A percentile compares a stretch with the other conserved stretches of the same genome.
Evolutionary conservation across 2,888 invertebrate species (phyloP).

Genomic region (Laspeyria flexula): DNA sequence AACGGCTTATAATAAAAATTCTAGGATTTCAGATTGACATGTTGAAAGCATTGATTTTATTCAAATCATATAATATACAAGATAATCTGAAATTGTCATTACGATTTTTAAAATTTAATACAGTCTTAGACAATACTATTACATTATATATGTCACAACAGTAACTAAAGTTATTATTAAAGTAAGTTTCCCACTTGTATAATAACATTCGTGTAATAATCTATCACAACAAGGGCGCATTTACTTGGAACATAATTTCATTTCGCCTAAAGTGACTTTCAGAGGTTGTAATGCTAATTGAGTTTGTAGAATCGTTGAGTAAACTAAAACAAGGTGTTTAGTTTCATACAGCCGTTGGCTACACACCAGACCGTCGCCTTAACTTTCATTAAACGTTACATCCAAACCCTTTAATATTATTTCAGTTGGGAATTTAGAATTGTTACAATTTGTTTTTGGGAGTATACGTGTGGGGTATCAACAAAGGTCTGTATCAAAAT

Average conservation of each 20-base stretch:
- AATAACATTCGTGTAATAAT: not conserved
- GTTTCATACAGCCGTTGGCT: conserved; percentile 66
- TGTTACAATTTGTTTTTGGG: conserved; percentile 37
- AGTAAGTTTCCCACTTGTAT: too few species aligned
- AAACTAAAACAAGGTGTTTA: conserved; percentile 71
- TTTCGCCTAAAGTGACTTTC: conserved; percentile 61
- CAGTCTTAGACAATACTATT: too few species aligned
- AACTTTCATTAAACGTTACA: conserved; percentile 61
- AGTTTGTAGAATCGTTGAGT: conserved; percentile 70
- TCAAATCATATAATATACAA: too few species aligned
- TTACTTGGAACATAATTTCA: conserved; percentile 51
- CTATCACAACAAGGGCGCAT: conserved; percentile 29
- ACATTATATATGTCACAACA: too few species aligned
- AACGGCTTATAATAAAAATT: too few species aligned
- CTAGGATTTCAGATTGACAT: too few species aligned
- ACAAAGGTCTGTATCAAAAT: conserved; percentile 17
- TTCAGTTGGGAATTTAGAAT: conserved; percentile 38
- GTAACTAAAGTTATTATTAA: too few species aligned
- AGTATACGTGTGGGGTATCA: conserved; percentile 14
- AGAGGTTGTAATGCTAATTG: conserved; percentile 70
- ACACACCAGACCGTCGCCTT: conserved; percentile 53
- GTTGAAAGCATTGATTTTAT: too few species aligned
- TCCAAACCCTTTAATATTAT: conserved; percentile 60
- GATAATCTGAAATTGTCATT: too few species aligned
- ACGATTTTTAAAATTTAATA: too few species aligned